These are phyloP conservation scores for Aethes cnicana DNA, from an alignment of 2,888 invertebrate species.

Conservation along the genomic window DNA sequence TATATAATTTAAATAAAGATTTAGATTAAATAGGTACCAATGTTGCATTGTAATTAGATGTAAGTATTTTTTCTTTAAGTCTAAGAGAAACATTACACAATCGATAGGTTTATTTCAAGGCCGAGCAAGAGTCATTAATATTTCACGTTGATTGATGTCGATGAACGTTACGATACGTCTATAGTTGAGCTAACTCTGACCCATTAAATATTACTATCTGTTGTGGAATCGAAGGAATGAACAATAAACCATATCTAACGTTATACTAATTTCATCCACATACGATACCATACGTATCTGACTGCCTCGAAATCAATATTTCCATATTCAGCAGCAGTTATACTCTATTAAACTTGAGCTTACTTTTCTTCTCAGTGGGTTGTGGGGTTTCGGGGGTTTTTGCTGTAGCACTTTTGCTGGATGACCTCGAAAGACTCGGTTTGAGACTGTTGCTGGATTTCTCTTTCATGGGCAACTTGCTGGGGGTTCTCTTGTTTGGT, in stretches of 20 bases:
- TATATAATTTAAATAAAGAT: slow-evolving; percentile 3
- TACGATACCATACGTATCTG: too few species aligned
- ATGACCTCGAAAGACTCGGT: slow-evolving; percentile 81
- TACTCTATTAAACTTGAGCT: too few species aligned
- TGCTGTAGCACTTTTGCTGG: slow-evolving; percentile 82
- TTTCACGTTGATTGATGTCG: slow-evolving; percentile 18
- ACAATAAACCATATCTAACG: not conserved
- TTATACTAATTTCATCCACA: not conserved
- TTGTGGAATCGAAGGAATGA: too few species aligned
- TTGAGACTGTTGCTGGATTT: slow-evolving; percentile 75
- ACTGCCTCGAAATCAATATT: too few species aligned
- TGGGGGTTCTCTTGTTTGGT: slow-evolving; percentile 87
- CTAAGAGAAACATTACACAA: not conserved
- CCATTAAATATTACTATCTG: too few species aligned
- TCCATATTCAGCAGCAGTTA: too few species aligned
- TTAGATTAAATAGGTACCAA: too few species aligned
- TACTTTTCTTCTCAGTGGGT: slow-evolving; percentile 87
- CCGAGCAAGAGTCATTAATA: slow-evolving; percentile 26
- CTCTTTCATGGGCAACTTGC: slow-evolving; percentile 78
- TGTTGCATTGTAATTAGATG: too few species aligned
- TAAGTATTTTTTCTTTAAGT: not conserved
- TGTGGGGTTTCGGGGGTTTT: slow-evolving; percentile 87
- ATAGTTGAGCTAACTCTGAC: too few species aligned
- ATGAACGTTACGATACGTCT: not conserved
- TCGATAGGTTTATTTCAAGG: slow-evolving; percentile 29